Evolutionary conservation across 1,140 invertebrate genomes (phyloP), one percentile per base, ranked within the genome.

Genomic region (Proctacanthus coquilletti): DNA sequence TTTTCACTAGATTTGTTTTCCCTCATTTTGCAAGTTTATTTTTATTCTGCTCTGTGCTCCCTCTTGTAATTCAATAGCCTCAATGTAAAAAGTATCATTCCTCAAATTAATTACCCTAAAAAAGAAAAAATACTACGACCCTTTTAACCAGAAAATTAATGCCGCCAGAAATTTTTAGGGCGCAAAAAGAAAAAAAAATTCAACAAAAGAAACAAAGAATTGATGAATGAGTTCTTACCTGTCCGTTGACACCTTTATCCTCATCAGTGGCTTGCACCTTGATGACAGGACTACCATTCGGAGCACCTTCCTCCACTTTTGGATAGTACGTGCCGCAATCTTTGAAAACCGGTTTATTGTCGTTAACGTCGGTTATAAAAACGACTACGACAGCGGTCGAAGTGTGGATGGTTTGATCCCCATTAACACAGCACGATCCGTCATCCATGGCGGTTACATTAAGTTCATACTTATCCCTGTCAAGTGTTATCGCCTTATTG

Each of bases 361-460:
- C 88, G 53, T 94, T 95, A 1, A 94, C 88, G 52, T 95, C 91
- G 1, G 89, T 94, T 31, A 95, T 93, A 50, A 93, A 93, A 0
- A 95, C 89, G 2, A 94, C 89, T 2, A 94, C 88, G 0, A 94
- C 84, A n/a, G 88, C 89, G 0, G 88, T 93, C 15, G 82, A 86
- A 0, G 87, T 93, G 51, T 94, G 88, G 41, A 86, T 83, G 0
- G 80, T 87, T 0, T 71, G 63, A 36, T 80, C 78, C 0, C 87
- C 87, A 44, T 87, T 83, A 2, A 77, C 76, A 53, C 89, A 95
- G 56, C 89, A 95, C 3, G 83, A 80, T 1, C 89, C 89, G 56
- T 94, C 88, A 54, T 95, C 89, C 62, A 87, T 77, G 4, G 89
- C 89, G 0, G 88, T 93, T 0, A 95, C 87, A 57, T 94, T 93